Conservation (phyloP, 2,797 vertebrate species). For the Pogoniulus pusillus region DNA sequence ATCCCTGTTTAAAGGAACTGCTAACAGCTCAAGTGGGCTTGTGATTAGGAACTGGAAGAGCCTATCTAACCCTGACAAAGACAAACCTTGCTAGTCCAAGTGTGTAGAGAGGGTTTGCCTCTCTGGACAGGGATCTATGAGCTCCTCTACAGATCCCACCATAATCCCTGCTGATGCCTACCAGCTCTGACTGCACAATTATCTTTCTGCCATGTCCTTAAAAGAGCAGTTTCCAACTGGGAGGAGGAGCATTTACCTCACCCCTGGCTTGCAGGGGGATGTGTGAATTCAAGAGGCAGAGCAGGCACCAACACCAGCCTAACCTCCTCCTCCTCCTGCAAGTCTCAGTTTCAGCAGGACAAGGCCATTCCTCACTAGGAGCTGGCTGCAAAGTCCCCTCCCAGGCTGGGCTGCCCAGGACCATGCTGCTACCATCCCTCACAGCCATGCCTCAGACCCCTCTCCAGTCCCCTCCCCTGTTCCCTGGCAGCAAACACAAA, state of each 20-base stretch:
- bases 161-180: not conserved
- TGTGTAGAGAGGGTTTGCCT: not conserved
- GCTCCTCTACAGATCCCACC: not conserved
- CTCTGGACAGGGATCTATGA: not conserved
- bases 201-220: slow-evolving; percentile 31
- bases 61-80: not conserved
- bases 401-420: not conserved
- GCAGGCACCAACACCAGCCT: fast-evolving
- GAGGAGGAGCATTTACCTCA: not conserved
- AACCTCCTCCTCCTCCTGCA: not conserved
- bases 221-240: slow-evolving; percentile 23
- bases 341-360: not conserved
- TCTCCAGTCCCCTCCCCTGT: not conserved
- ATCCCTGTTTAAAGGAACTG: slow-evolving; percentile 41
- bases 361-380: not conserved
- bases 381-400: not conserved
- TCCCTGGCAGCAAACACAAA: slow-evolving; percentile 11
- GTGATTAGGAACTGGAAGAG: slow-evolving; percentile 6
- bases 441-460: not conserved
- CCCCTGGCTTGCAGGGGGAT: not conserved
- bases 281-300: not conserved
- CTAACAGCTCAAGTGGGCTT: slow-evolving; percentile 26
- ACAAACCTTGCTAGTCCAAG: not conserved
- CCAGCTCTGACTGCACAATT: not conserved
- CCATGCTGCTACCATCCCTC: fast-evolving